A percentile compares a stretch with the other conserved stretches of the same genome.
Conservation (phyloP, 2,888 invertebrate species). For the Drosophila dives region DNA sequence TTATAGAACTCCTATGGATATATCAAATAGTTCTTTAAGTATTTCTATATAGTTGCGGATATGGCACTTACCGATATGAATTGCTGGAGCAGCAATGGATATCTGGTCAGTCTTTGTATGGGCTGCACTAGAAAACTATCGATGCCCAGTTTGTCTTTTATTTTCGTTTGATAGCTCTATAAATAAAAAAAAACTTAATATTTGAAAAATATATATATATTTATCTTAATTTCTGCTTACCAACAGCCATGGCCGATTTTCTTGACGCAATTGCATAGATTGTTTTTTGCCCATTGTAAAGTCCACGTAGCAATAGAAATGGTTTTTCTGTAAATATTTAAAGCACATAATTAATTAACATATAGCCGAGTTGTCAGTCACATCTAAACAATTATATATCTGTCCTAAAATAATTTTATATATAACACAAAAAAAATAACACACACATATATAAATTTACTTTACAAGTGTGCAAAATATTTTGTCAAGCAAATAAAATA, state of each 20-base stretch:
- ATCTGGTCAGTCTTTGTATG: conserved; percentile 85
- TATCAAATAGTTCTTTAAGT: background rate
- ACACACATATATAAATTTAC: conserved; percentile 24
- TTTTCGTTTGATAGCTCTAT: conserved; percentile 79
- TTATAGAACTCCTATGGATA: conserved; percentile 81
- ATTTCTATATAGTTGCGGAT: background rate
- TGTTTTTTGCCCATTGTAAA: conserved; percentile 84
- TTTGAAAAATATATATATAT: background rate
- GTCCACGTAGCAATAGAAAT: conserved; percentile 83
- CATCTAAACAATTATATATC: background rate
- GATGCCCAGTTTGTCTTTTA: conserved; percentile 84
- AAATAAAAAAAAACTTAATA: background rate
- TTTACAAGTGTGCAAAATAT: conserved; percentile 35
- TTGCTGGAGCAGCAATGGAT: conserved; percentile 83
- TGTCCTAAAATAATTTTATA: background rate
- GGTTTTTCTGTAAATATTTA: conserved; percentile 78
- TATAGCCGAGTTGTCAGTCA: background rate
- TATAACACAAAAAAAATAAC: conserved; percentile 19
- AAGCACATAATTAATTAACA: background rate
- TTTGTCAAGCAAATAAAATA: conserved; percentile 21
- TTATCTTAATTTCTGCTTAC: conserved; percentile 44
- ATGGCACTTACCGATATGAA: conserved; percentile 81
- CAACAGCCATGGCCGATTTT: conserved; percentile 82
- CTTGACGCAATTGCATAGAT: conserved; percentile 83
- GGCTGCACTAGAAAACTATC: conserved; percentile 85